phyloP scores from a whole-genome alignment of 1,140 invertebrate genomes.

The Zaprionus gabonicus region DNA sequence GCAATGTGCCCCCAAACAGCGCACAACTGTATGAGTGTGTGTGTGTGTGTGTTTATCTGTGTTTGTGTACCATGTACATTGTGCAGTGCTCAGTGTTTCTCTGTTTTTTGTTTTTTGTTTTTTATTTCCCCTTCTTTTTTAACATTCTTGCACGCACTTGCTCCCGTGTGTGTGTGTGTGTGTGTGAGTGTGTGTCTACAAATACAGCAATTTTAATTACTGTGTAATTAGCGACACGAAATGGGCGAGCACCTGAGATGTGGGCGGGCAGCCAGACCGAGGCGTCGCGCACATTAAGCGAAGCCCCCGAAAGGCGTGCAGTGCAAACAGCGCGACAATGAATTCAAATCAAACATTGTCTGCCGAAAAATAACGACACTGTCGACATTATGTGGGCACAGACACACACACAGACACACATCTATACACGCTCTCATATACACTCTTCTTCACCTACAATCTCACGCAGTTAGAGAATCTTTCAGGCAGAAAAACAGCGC shows the following conservation, averaged over 20 bases:
- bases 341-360: slow-evolving; percentile 81
- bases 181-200: slow-evolving; percentile 51
- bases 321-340: slow-evolving; percentile 73
- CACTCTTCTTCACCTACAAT: slow-evolving; percentile 32
- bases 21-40: too few relatives aligned
- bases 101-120: slow-evolving; percentile 13
- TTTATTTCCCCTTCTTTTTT: slow-evolving; percentile 28
- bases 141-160: slow-evolving; percentile 78
- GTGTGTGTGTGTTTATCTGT: neutral
- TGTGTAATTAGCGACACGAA: slow-evolving; percentile 79
- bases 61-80: slow-evolving; percentile 35
- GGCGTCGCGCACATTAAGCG: too few relatives aligned
- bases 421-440: slow-evolving; percentile 33
- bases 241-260: slow-evolving; percentile 46
- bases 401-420: slow-evolving; percentile 42
- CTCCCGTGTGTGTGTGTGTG: neutral
- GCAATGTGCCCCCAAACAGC: slow-evolving; percentile 45
- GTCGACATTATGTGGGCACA: slow-evolving; percentile 76
- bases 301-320: slow-evolving; percentile 38
- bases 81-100: slow-evolving; percentile 20
- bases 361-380: slow-evolving; percentile 56
- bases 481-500: slow-evolving; percentile 18
- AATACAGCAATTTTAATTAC: slow-evolving; percentile 80
- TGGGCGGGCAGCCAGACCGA: slow-evolving; percentile 14
- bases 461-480: neutral